These are phyloP conservation scores for Hystrix brachyura DNA, from an alignment of 2,113 vertebrate species.

Conservation along the genomic window DNA sequence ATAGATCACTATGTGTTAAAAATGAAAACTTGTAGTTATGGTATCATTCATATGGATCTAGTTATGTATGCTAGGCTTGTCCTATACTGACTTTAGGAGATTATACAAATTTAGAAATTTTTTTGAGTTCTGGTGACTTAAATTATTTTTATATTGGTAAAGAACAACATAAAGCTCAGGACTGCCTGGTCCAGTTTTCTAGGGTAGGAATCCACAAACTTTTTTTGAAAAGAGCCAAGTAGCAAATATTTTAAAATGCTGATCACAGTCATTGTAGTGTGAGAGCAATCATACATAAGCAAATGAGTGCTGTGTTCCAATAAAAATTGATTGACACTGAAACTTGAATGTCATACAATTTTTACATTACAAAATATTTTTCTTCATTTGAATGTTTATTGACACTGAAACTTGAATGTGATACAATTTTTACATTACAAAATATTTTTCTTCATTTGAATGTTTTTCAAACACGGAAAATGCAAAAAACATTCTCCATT, in stretches of 20 bases:
- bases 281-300: not conserved
- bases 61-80: not conserved
- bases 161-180: not conserved
- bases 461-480: slow-evolving; percentile 15
- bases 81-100: not conserved
- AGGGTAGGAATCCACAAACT: not conserved
- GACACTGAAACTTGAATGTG: not conserved
- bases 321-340: not conserved
- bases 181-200: not conserved
- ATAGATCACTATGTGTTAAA: not conserved
- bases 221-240: not conserved
- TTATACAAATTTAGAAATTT: not conserved
- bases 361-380: slow-evolving; percentile 30
- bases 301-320: not conserved
- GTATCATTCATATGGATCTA: not conserved
- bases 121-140: not conserved
- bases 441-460: slow-evolving; percentile 16
- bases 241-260: not conserved
- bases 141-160: slow-evolving; percentile 47
- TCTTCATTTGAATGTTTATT: not conserved
- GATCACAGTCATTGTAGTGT: not conserved
- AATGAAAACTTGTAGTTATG: not conserved
- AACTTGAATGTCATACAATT: not conserved
- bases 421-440: not conserved
- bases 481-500: not conserved